Evolutionary conservation across 2,888 invertebrate genomes (phyloP), one percentile per base, ranked within the genome.

Genomic region (Isotomurus palustris): DNA sequence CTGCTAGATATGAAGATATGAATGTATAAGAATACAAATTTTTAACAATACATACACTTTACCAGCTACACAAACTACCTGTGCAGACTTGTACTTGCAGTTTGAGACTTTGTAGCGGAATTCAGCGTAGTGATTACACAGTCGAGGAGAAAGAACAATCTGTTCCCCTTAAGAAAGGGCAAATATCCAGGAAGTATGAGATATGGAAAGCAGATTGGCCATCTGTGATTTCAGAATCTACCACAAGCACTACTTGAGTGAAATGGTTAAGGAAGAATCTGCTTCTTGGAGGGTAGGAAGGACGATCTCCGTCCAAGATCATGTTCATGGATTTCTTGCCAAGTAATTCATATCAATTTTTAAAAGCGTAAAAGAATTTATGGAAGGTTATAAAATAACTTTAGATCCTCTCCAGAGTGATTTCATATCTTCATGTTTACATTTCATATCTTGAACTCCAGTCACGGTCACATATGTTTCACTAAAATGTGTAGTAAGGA

Each of bases 211-310:
- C 43, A 43, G 43, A 43, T 43, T 47, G 29, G 47, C 47, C 49
- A 49, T 29, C 49, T 49, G 29, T 32, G 35, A 49, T 49, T 49
- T 49, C 35, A 10, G 49, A 19, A 32, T 49, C 19, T 29, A 32
- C 49, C 35, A 21, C 49, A 49, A 49, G 43, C 19, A 19, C 21
- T 21, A 6, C 22, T 12, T 8, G 47, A 53, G 41, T 45, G 58
- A 24, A 44, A 51, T 52, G 47, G 50, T 53, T 52, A 57, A 56
- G 48, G 45, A 53, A 54, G 56, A 57, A 62, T 60, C 60, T 62
- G 62, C 62, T 57, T 43, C 56, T 56, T 53, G 58, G 58, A 58
- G 53, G 56, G 56, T 60, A 56, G 60, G 58, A 57, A n/a, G 6
- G 43, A 43, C 24, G 22, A 14, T 19, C 21, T 59, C 36, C 58